These are phyloP conservation scores for Ispidina lecontei DNA, from an alignment of 2,797 vertebrate genomes.

Conservation along the genomic window DNA sequence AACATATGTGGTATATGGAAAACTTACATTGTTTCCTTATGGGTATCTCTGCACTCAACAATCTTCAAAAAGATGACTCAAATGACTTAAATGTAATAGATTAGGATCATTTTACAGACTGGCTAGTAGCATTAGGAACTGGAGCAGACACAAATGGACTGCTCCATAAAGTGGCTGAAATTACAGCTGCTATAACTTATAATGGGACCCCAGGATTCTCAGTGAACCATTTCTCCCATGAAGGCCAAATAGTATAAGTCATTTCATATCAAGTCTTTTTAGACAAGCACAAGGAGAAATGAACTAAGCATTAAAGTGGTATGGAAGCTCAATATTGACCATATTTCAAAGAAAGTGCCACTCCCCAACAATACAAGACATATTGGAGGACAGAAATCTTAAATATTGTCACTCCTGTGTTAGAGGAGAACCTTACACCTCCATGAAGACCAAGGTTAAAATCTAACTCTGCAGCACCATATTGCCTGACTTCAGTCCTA, in stretches of 20 bases:
- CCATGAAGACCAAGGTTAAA: background rate
- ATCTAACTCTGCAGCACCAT: accelerated
- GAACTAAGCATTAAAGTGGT: background rate
- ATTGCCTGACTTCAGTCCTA: background rate
- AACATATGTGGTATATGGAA: constrained; percentile 75
- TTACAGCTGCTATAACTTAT: constrained; percentile 67
- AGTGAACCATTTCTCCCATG: constrained; percentile 2
- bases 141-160: constrained; percentile 53
- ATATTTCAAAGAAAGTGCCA: background rate
- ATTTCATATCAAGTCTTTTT: background rate
- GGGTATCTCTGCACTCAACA: constrained; percentile 45
- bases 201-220: constrained; percentile 5
- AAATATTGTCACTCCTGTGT: background rate
- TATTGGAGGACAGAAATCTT: background rate
- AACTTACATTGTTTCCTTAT: constrained; percentile 79
- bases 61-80: constrained; percentile 78
- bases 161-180: constrained; percentile 65
- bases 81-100: constrained; percentile 75
- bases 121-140: constrained; percentile 71
- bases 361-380: background rate
- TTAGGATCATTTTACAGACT: constrained; percentile 76
- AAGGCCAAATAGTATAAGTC: background rate
- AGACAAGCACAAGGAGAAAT: background rate
- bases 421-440: background rate
- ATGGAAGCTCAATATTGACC: background rate